Conservation (phyloP, 2,113 vertebrate species). For the Bucco capensis region DNA sequence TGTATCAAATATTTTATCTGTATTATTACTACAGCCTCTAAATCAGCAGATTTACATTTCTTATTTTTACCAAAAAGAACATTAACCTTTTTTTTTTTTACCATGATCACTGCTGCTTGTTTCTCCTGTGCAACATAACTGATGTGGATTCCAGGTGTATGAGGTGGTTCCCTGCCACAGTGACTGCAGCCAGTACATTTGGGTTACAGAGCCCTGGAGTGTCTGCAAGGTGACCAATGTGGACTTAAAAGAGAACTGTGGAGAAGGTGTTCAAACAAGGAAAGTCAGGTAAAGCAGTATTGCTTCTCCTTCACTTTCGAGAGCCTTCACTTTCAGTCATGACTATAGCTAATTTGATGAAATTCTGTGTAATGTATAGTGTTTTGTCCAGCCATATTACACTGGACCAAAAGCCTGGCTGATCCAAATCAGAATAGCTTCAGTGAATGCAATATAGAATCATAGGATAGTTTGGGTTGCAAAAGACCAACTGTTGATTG, state of each 20-base stretch:
- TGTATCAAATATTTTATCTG: not conserved
- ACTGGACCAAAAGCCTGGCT: not conserved
- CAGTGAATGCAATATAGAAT: not conserved
- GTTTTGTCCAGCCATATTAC: not conserved
- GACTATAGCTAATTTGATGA: not conserved
- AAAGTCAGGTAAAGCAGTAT: conserved; percentile 87
- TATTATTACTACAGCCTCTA: not conserved
- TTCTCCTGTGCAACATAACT: not conserved
- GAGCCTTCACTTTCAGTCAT: not conserved
- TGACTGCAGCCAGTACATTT: conserved; percentile 92
- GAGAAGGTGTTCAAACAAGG: conserved; percentile 92
- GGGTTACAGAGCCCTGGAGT: conserved; percentile 94
- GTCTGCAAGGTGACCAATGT: conserved; percentile 94
- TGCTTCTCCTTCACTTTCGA: not conserved
- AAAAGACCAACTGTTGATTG: too few species aligned
- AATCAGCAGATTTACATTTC: not conserved
- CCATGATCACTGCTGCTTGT: not conserved
- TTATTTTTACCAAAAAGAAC: not conserved
- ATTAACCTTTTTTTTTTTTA: not conserved
- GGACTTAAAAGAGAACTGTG: conserved; percentile 90
- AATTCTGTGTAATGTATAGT: not conserved
- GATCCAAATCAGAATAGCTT: not conserved
- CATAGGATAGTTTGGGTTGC: too few species aligned
- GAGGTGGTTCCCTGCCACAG: conserved; percentile 96
- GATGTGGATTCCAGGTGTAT: conserved; percentile 81